Evolutionary conservation across 1,140 invertebrate species (phyloP).

Genomic region (Trachelipus rathkii): DNA sequence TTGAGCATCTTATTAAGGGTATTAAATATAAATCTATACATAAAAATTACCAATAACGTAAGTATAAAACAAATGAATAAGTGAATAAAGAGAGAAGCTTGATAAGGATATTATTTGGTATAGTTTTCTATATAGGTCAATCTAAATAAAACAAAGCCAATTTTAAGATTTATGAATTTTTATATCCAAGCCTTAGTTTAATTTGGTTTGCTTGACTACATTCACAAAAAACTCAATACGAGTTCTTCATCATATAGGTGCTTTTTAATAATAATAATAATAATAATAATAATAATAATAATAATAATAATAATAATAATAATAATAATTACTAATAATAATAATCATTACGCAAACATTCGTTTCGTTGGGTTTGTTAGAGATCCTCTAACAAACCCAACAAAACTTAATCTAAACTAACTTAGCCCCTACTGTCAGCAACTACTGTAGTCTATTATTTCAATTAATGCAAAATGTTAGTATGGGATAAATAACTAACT

Average conservation of each 20-base stretch:
- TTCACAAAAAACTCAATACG: too few relatives aligned
- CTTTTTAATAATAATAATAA: too few relatives aligned
- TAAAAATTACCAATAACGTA: background rate
- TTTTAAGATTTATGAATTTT: background rate
- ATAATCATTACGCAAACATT: too few relatives aligned
- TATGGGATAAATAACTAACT: too few relatives aligned
- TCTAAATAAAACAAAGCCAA: background rate
- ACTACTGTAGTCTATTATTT: conserved; percentile 21
- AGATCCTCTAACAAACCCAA: conserved; percentile 26
- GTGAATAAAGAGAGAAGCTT: background rate
- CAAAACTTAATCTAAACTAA: too few relatives aligned
- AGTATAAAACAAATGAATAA: background rate
- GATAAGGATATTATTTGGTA: background rate
- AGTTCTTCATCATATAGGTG: too few relatives aligned
- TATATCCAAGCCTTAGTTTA: background rate
- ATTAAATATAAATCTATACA: background rate
- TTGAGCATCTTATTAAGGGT: too few relatives aligned
- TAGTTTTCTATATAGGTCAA: background rate
- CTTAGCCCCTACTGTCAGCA: conserved; percentile 25
- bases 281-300: too few relatives aligned
- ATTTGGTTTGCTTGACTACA: too few relatives aligned
- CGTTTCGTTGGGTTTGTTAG: too few relatives aligned
- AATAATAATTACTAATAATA: too few relatives aligned
- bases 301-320: too few relatives aligned
- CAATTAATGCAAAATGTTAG: background rate